Evolutionary conservation across 23 tunicate species (phyloP), one percentile per base, ranked within the genome.

Genomic region (Aplidium turbinatum): DNA sequence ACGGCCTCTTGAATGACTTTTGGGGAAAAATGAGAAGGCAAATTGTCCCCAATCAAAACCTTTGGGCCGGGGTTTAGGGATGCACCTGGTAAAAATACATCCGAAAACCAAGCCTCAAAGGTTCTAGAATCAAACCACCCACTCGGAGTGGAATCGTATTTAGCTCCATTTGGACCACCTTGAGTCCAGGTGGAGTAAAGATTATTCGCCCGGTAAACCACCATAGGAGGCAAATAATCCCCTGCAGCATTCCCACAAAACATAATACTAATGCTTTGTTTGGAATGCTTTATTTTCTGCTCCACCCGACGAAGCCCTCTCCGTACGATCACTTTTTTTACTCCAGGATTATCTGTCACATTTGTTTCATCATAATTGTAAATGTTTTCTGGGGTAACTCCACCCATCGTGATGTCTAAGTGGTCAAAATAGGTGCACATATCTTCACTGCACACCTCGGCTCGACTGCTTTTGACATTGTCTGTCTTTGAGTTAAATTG

Each of bases 11-110:
- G 30, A 4, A 38, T 67, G 25, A 38, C 29, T 4, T 63, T 40
- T 32, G 60, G 7, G 3, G 54, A 39, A 23, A 67, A 67, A 67
- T 67, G 73, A 6, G 73, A 67, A 21, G 73, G 31, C 73, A 67
- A 21, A 38, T 67, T 67, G 55, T 67, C 73, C 61, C 73, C 61
- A 16, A 67, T 67, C 11, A 38, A 3, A 3, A 67, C 73, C 20
- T 67, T 45, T 36, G 16, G 7, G 7, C 73, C 67, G 6, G 33
- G 67, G 4, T n/a, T 60, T 4, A 3, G 7, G 6, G 35, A 11
- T 4, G 31, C 67, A 60, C 31, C 31, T 16, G 6, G n/a, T n/a
- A 60, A 60, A 28, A 60, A 28, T 4, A 26, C 5, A 3, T 11
- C 6, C 31, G 18, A 3, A 25, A 60, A 60, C 7, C 67, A 60